Base-by-base conservation (phyloP, 92 coral and sea anemone genomes). In the Zoanthus gigantus region DNA sequence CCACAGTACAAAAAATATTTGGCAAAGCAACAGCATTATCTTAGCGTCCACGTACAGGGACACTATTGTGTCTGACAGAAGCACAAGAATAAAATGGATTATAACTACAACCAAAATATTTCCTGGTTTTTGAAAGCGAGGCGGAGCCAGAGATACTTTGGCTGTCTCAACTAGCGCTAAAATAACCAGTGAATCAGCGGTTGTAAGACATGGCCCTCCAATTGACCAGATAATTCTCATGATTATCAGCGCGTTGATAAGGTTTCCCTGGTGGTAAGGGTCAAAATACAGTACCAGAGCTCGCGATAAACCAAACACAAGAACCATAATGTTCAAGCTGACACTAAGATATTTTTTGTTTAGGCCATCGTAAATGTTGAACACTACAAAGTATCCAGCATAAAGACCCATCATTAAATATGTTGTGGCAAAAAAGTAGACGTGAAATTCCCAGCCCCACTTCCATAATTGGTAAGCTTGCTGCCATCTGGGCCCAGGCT, bases 401-500 rank as follows among this genome's bases (percentile, higher is more conserved):
- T 96, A 96, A 28, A 95, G 71, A 0, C 92, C 98, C 92, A 95
- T 96, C 1, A 83, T 15, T 78, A 95, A 83, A 77, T 91, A 95
- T 1, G 85, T 61, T n/a, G 90, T 83, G 6, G 98, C 99, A 79
- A 93, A 96, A 3, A 86, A 44, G 57, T 95, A 96, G 0, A 93
- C 88, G 79, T 96, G 99, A 32, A 94, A 68, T 12, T 87, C 91
- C 99, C 99, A 96, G 47, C 97, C 97, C 50, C 92, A 79, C 72
- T 93, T 89, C 99, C 99, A 96, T 29, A 66, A 72, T 86, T 86
- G 78, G 91, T 85, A 96, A 69, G 99, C 99, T 29, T 91, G 86
- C 6, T 89, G 85, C 99, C 99, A 96, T 15, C 78, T 79, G 17
- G 99, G 99, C 6, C 98, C 99, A 72, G 99, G 99, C 86, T 96